Evolutionary conservation across 2,797 vertebrate species (phyloP).

Genomic region (Ctenochaetus hawaiiensis): DNA sequence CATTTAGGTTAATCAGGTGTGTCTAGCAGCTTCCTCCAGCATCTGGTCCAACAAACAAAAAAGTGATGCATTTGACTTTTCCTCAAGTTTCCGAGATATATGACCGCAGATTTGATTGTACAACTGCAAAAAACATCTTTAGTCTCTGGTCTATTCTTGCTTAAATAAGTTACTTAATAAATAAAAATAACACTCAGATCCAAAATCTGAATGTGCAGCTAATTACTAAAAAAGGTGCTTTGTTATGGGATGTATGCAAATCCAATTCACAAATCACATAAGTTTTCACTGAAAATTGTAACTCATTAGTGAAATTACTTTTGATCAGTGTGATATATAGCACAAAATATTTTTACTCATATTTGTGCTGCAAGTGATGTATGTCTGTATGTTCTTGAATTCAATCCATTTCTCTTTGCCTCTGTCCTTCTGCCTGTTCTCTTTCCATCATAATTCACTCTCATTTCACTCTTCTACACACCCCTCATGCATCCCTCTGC

Average conservation of each 20-base stretch:
- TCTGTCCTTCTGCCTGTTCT: not conserved
- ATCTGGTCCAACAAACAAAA: no score
- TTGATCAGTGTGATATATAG: not conserved
- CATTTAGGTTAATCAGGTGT: no score
- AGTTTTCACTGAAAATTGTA: not conserved
- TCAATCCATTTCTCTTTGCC: slow-evolving; percentile 17
- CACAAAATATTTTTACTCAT: not conserved
- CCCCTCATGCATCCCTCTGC: slow-evolving; percentile 15
- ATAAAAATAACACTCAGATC: no score
- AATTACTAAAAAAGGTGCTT: not conserved
- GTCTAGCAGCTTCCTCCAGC: no score
- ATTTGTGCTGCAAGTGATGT: not conserved
- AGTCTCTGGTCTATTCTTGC: not conserved
- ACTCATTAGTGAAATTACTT: not conserved
- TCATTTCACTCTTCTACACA: not conserved
- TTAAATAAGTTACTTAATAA: not conserved
- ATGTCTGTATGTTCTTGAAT: not conserved
- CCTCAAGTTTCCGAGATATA: no score
- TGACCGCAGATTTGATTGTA: no score
- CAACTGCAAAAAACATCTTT: no score
- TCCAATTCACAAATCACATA: not conserved
- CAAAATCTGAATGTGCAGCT: not conserved
- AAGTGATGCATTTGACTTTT: no score
- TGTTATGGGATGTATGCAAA: not conserved
- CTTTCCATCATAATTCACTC: slow-evolving; percentile 28